These are phyloP conservation scores for Lepidurus apus DNA, from an alignment of 1,140 invertebrate genomes.

Conservation along the genomic window DNA sequence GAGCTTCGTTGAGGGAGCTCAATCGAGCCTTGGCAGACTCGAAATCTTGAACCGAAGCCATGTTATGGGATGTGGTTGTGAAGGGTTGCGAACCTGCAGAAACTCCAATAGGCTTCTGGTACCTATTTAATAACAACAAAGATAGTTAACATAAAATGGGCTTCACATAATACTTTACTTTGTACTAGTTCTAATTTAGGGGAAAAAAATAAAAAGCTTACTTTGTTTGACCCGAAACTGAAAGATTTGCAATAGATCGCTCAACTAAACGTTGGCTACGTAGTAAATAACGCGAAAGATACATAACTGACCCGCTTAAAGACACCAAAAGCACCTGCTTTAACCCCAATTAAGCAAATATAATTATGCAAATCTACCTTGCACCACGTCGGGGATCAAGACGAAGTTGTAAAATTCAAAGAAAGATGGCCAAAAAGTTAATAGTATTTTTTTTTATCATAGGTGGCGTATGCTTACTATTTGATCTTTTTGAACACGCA, in stretches of 20 bases:
- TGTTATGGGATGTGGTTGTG: not conserved
- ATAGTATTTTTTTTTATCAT: too few species aligned
- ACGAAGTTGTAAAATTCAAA: too few species aligned
- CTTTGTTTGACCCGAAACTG: not conserved
- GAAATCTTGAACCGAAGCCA: conserved; percentile 32
- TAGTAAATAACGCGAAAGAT: not conserved
- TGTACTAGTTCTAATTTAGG: not conserved
- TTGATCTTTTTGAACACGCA: too few species aligned
- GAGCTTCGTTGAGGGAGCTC: conserved; percentile 38
- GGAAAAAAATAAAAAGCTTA: not conserved
- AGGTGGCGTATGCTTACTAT: too few species aligned
- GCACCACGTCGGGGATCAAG: too few species aligned
- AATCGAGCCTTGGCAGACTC: conserved; percentile 36
- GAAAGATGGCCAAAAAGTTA: too few species aligned
- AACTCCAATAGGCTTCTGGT: not conserved
- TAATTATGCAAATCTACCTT: too few species aligned
- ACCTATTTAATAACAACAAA: not conserved
- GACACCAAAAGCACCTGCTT: not conserved
- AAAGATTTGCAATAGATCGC: not conserved
- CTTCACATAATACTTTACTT: not conserved
- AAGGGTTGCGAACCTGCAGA: not conserved
- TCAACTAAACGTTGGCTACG: not conserved
- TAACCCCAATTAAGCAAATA: too few species aligned
- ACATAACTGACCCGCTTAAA: not conserved
- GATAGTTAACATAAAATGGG: not conserved